Percentiles rank a stretch among this genome's conserved stretches.
phyloP scores from a whole-genome alignment of 2,888 invertebrate species.

The Nomada goodeniana region DNA sequence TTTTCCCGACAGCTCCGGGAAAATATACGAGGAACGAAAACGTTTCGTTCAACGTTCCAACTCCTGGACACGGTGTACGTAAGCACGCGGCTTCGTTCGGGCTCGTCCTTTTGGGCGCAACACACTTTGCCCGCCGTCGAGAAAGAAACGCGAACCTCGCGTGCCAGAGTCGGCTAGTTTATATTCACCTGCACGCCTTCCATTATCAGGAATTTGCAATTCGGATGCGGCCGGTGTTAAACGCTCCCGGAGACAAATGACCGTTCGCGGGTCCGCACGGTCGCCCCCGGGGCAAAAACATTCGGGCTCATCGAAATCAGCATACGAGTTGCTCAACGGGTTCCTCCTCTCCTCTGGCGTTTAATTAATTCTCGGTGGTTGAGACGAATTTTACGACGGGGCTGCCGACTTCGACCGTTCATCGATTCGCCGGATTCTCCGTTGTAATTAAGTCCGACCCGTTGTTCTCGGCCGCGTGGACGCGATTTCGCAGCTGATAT shows the following conservation, averaged over 20 bases:
- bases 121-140: not conserved
- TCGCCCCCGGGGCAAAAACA: not conserved
- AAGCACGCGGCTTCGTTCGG: not conserved
- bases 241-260: conserved; percentile 47
- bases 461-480: conserved; percentile 4
- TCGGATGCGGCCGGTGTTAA: conserved; percentile 54
- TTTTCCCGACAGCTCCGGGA: not conserved
- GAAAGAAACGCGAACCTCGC: conserved; percentile 31
- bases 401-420: conserved; percentile 12
- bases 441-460: conserved; percentile 35
- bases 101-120: too few relatives aligned
- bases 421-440: conserved; percentile 10
- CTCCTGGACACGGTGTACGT: not conserved
- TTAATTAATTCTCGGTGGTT: conserved; percentile 53
- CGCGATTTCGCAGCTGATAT: not conserved
- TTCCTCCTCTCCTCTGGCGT: conserved; percentile 10
- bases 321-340: conserved; percentile 1
- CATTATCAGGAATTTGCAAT: conserved; percentile 68
- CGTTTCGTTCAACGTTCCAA: not conserved
- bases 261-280: conserved; percentile 6
- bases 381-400: conserved; percentile 1
- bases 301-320: conserved; percentile 42
- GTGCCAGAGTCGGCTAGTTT: conserved; percentile 33
- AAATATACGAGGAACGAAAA: not conserved
- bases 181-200: conserved; percentile 58